A percentile compares a stretch with the other conserved stretches of the same genome.
Conservation (phyloP, 2,113 vertebrate genomes). For the Halichoeres trimaculatus region DNA sequence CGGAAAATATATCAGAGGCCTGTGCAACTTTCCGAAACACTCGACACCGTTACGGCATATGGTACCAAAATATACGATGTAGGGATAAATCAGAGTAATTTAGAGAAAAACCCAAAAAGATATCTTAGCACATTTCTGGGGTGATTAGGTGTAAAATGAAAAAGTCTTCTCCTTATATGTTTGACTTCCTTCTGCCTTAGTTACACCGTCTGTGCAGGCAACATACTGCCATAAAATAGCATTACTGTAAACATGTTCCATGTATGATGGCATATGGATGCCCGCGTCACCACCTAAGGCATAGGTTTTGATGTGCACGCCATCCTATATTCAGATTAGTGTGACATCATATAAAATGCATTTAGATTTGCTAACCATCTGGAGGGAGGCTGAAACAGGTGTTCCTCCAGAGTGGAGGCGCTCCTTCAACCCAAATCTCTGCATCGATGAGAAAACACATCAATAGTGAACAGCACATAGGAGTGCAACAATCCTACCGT, state of each 20-base stretch:
- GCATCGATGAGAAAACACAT: slow-evolving; percentile 67
- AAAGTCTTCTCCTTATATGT: not conserved
- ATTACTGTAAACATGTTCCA: slow-evolving; percentile 52
- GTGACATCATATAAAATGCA: slow-evolving; percentile 80
- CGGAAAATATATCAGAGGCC: too few species aligned
- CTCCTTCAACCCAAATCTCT: slow-evolving; percentile 70
- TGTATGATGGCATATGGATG: slow-evolving; percentile 59
- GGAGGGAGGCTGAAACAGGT: slow-evolving; percentile 75
- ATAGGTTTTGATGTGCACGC: slow-evolving; percentile 61
- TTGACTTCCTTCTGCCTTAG: not conserved
- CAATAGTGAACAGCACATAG: slow-evolving; percentile 46
- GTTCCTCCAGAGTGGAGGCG: slow-evolving; percentile 69
- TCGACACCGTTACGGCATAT: not conserved
- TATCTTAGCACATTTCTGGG: not conserved
- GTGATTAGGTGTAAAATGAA: not conserved
- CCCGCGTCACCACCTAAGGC: slow-evolving; percentile 59
- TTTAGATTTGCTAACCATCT: slow-evolving; percentile 78
- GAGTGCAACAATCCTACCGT: slow-evolving; percentile 12
- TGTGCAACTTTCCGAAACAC: not conserved
- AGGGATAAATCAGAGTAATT: not conserved
- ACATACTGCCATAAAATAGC: slow-evolving; percentile 9
- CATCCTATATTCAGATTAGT: slow-evolving; percentile 69
- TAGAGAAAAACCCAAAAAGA: not conserved
- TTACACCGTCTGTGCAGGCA: not conserved
- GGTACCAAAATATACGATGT: too few species aligned